These are phyloP conservation scores for Allophyes oxyacanthae DNA, from an alignment of 2,888 invertebrate genomes.

Conservation along the genomic window DNA sequence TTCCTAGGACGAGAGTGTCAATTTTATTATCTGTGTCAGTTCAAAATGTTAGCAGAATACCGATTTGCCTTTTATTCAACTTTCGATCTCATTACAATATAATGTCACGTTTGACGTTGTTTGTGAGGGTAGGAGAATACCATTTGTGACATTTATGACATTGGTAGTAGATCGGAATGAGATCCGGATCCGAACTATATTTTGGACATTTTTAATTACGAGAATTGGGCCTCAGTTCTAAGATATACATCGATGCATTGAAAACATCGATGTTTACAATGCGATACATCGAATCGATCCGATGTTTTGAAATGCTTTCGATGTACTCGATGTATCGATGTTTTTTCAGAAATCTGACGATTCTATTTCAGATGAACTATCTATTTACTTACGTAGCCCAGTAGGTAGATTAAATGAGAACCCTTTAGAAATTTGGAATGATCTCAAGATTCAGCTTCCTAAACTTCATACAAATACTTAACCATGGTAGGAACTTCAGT, in stretches of 20 bases:
- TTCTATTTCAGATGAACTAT: slow-evolving; percentile 50
- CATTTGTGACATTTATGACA: no score
- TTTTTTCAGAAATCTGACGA: slow-evolving; percentile 8
- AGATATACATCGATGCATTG: not conserved
- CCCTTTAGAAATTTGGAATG: slow-evolving; percentile 48
- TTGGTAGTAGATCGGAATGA: no score
- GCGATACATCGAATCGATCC: not conserved
- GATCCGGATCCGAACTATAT: no score
- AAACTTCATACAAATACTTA: slow-evolving; percentile 48
- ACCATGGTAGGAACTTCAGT: slow-evolving; percentile 46
- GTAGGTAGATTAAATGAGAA: slow-evolving; percentile 50
- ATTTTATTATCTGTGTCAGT: no score
- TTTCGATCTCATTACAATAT: no score
- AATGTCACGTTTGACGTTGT: no score
- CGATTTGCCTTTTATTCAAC: no score
- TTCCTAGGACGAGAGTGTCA: no score
- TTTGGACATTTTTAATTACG: no score
- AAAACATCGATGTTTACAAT: slow-evolving; percentile 1
- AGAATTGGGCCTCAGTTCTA: no score
- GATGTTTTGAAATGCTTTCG: not conserved
- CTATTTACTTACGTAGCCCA: slow-evolving; percentile 49
- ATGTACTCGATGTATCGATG: not conserved
- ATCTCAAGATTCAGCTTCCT: slow-evolving; percentile 46
- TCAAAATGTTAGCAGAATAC: no score
- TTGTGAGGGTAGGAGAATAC: no score